Conservation (phyloP, 2,113 vertebrate genomes). For the Halcyon senegalensis region DNA sequence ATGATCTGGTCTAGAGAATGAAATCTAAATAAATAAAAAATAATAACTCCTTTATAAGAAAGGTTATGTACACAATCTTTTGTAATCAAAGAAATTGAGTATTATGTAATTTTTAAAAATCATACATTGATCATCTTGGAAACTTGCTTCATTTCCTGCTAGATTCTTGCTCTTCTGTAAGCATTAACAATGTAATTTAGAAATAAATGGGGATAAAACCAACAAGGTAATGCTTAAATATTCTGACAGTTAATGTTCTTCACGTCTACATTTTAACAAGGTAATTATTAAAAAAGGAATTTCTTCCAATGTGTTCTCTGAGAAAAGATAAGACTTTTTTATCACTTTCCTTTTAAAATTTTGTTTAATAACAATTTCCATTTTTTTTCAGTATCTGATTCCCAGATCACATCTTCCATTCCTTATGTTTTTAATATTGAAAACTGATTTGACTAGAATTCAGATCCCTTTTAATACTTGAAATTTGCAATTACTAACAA, state of each 20-base stretch:
- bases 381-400: neutral
- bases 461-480: neutral
- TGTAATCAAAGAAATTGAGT: neutral
- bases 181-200: neutral
- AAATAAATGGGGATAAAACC: neutral
- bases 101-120: neutral
- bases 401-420: neutral
- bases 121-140: neutral
- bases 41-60: neutral
- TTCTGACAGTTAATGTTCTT: neutral
- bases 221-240: fast-evolving
- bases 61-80: neutral
- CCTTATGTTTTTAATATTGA: neutral
- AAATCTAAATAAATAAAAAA: neutral
- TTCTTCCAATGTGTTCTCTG: neutral
- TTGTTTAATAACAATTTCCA: neutral
- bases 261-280: neutral
- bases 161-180: neutral
- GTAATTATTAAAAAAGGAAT: neutral
- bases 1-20: neutral
- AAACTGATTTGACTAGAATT: neutral
- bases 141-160: neutral
- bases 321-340: neutral
- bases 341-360: neutral
- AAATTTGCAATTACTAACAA: neutral